phyloP scores from a whole-genome alignment of 2,888 invertebrate species.

The Platycheirus rosarum region DNA sequence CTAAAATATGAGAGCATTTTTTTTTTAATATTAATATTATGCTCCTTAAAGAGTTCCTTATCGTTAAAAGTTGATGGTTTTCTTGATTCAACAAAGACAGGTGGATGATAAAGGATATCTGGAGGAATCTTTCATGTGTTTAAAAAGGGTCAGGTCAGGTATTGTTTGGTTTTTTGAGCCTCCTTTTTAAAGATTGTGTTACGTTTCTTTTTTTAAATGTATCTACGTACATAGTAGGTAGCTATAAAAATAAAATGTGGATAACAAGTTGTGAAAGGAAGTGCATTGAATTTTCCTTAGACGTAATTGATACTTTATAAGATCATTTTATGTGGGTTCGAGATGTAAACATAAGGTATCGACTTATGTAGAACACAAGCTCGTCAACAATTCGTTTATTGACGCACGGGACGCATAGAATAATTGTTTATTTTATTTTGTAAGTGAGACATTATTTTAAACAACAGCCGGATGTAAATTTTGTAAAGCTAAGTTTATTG shows the following conservation, averaged over 20 bases:
- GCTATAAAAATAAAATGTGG: neutral
- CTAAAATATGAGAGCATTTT: too few relatives aligned
- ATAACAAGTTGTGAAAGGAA: neutral
- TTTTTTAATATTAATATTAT: too few relatives aligned
- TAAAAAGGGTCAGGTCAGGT: conserved; percentile 5
- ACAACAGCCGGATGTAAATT: too few relatives aligned
- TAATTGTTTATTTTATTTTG: too few relatives aligned
- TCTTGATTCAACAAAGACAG: conserved; percentile 8
- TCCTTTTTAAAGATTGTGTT: conserved; percentile 12
- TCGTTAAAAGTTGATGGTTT: neutral
- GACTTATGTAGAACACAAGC: neutral
- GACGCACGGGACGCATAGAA: too few relatives aligned
- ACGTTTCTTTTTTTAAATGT: neutral
- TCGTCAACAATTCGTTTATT: too few relatives aligned
- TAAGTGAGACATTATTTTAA: too few relatives aligned
- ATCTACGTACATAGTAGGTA: too few relatives aligned
- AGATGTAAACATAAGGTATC: neutral
- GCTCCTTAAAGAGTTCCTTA: neutral
- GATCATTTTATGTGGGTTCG: neutral
- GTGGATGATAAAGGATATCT: conserved; percentile 4
- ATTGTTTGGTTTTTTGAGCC: neutral
- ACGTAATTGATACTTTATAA: neutral
- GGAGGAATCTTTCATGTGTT: too few relatives aligned
- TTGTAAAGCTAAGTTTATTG: too few relatives aligned
- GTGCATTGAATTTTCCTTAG: neutral